phyloP scores from a whole-genome alignment of 2,888 invertebrate species.

The Mantis religiosa region DNA sequence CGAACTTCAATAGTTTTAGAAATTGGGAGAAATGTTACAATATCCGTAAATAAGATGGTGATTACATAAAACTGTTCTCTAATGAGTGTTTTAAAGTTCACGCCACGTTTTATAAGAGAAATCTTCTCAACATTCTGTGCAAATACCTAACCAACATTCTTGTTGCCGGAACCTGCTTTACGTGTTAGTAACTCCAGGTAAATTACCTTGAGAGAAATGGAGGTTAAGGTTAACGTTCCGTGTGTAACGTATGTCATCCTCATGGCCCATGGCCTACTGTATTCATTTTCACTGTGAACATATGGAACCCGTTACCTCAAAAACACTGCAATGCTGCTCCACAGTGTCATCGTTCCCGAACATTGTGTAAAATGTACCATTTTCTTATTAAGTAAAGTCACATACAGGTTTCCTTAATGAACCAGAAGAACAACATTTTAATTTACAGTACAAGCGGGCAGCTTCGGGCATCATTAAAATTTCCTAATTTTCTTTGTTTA shows the following conservation, averaged over 20 bases:
- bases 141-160: not conserved
- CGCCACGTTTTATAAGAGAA: not conserved
- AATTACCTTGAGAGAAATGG: not conserved
- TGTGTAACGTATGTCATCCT: not conserved
- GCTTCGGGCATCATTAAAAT: too few species aligned
- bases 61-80: too few species aligned
- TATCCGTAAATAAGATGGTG: too few species aligned
- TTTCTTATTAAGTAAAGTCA: too few species aligned
- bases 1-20: too few species aligned
- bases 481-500: too few species aligned
- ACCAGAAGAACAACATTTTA: too few species aligned
- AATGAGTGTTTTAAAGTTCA: too few species aligned
- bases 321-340: not conserved
- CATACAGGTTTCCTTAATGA: too few species aligned
- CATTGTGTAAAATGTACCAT: not conserved
- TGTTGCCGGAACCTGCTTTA: not conserved
- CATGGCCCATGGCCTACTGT: not conserved
- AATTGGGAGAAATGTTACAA: too few species aligned
- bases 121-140: not conserved
- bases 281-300: not conserved
- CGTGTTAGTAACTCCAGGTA: not conserved
- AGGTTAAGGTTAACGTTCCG: not conserved
- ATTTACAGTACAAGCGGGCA: too few species aligned
- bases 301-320: not conserved
- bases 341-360: not conserved